Evolutionary conservation across 2,797 vertebrate genomes (phyloP).

Genomic region (Poecilia picta): DNA sequence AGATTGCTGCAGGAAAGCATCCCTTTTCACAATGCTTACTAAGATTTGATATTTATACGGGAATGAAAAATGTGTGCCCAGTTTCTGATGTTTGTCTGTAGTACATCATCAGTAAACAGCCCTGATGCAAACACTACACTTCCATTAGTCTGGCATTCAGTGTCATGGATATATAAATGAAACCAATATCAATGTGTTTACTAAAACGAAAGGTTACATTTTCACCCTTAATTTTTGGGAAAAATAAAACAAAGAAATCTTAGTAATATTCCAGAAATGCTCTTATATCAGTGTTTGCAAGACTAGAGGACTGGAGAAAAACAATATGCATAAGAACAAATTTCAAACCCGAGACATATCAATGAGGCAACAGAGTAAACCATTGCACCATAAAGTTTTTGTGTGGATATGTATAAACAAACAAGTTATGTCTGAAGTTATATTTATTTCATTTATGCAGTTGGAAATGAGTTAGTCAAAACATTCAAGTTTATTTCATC

Average conservation of each 20-base stretch:
- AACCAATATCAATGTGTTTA: neutral
- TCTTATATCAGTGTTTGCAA: neutral
- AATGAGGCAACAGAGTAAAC: neutral
- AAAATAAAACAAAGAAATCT: neutral
- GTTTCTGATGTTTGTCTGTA: neutral
- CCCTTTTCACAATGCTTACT: neutral
- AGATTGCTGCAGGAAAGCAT: no score
- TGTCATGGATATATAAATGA: neutral
- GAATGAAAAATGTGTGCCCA: neutral
- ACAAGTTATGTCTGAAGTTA: neutral
- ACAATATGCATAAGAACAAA: neutral
- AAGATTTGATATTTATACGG: neutral
- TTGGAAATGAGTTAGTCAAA: neutral
- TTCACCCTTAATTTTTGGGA: neutral
- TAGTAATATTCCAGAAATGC: neutral
- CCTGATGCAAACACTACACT: neutral
- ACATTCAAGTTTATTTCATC: neutral
- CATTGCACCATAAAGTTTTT: neutral
- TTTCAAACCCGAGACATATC: neutral
- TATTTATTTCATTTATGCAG: neutral
- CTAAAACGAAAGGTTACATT: neutral
- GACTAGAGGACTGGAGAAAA: neutral
- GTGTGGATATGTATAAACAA: neutral
- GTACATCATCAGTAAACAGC: neutral
- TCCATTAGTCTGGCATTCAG: neutral